These are phyloP conservation scores for Petrocephalus zakoni DNA, from an alignment of 2,113 vertebrate genomes.

Conservation along the genomic window DNA sequence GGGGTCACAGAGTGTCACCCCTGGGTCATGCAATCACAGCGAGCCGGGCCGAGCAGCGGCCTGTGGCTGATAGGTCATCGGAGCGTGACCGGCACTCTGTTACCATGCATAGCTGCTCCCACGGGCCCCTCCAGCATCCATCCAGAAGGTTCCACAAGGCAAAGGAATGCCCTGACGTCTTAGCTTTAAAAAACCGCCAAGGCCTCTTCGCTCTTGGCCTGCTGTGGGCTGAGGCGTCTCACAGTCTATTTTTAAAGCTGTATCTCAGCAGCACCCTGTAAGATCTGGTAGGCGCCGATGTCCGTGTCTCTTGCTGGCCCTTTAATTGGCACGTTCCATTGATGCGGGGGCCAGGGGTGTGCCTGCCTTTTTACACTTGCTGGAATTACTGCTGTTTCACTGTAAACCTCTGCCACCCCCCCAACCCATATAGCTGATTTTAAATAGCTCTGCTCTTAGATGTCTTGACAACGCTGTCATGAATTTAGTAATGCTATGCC, in stretches of 20 bases:
- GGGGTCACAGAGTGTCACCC: neutral
- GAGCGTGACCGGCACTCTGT: neutral
- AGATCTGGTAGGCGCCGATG: neutral
- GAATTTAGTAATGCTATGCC: neutral
- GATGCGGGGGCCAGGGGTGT: slow-evolving; percentile 9
- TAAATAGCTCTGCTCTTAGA: neutral
- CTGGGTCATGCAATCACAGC: neutral
- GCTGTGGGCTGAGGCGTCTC: neutral
- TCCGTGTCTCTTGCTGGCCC: neutral
- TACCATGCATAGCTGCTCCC: neutral
- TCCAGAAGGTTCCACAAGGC: neutral
- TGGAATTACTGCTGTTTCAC: slow-evolving; percentile 26
- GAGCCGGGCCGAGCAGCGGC: neutral
- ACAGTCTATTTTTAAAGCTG: slow-evolving; percentile 1
- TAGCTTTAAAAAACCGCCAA: neutral
- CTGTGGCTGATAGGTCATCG: neutral
- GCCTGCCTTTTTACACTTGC: slow-evolving; percentile 17
- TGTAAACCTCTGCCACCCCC: slow-evolving; percentile 14
- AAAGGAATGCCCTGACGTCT: neutral
- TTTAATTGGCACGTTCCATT: slow-evolving; percentile 29
- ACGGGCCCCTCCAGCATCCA: neutral
- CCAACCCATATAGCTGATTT: neutral
- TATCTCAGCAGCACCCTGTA: neutral
- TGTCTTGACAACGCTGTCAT: neutral
- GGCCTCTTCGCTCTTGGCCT: neutral